Percentiles rank a stretch among this genome's conserved stretches.
Conservation (phyloP, 1,140 invertebrate genomes). For the Radopholus similis region DNA sequence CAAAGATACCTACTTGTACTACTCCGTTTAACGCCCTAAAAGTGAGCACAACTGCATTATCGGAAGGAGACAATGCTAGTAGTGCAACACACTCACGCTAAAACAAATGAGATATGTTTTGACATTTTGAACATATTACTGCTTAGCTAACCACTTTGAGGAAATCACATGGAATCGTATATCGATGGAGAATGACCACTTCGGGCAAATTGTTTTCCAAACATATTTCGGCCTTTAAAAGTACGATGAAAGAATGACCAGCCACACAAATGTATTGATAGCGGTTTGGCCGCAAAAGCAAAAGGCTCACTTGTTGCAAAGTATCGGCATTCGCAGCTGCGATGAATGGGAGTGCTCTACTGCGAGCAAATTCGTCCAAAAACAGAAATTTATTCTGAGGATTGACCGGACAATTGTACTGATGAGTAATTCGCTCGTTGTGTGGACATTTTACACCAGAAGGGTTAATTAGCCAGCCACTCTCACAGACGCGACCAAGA, state of each 20-base stretch:
- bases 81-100: conserved; percentile 36
- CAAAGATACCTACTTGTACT: conserved; percentile 23
- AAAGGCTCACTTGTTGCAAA: conserved; percentile 30
- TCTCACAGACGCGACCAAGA: conserved; percentile 22
- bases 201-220: conserved; percentile 35
- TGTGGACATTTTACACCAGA: conserved; percentile 10
- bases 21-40: conserved; percentile 37
- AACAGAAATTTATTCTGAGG: conserved; percentile 17
- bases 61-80: conserved; percentile 38
- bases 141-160: conserved; percentile 19
- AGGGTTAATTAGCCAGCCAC: conserved; percentile 19
- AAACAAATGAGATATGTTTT: conserved; percentile 12
- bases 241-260: not conserved
- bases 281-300: not conserved
- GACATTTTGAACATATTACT: conserved; percentile 6
- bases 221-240: conserved; percentile 36
- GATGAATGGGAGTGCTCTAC: conserved; percentile 37
- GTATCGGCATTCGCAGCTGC: conserved; percentile 41
- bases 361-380: conserved; percentile 38
- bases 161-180: conserved; percentile 35
- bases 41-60: conserved; percentile 39
- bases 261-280: not conserved
- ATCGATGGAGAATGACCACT: conserved; percentile 21
- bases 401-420: conserved; percentile 38
- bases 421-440: conserved; percentile 8